Evolutionary conservation across 1,140 invertebrate genomes (phyloP).

Genomic region (Drosophila pandora): DNA sequence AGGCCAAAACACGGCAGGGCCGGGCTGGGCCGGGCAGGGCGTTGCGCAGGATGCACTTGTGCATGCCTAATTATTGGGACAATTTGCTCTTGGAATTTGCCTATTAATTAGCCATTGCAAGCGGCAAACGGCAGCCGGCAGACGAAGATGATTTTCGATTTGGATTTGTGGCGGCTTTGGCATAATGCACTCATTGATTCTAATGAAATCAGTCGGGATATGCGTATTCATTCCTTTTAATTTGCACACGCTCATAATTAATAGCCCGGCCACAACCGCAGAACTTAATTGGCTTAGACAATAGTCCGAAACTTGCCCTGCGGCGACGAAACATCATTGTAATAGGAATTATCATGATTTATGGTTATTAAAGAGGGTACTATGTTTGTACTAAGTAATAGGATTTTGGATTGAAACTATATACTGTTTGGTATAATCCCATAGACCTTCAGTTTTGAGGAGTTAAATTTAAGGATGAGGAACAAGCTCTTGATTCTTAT

Average conservation of each 20-base stretch:
- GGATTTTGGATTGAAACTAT: not conserved
- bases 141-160: conserved; percentile 41
- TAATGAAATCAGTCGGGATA: conserved; percentile 72
- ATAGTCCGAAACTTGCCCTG: not conserved
- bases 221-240: conserved; percentile 56
- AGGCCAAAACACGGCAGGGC: not conserved
- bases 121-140: conserved; percentile 38
- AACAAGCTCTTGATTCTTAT: not conserved
- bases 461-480: no score
- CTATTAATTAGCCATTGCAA: conserved; percentile 74
- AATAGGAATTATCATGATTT: conserved; percentile 55
- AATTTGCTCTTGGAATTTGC: conserved; percentile 76
- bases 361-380: conserved; percentile 27
- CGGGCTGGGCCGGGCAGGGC: not conserved
- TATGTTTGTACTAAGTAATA: conserved; percentile 2
- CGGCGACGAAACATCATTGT: conserved; percentile 10
- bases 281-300: conserved; percentile 37
- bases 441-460: no score
- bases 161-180: conserved; percentile 56
- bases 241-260: conserved; percentile 72
- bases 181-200: conserved; percentile 79
- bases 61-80: conserved; percentile 80
- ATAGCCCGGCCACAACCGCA: conserved; percentile 57
- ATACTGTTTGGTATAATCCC: no score
- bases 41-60: conserved; percentile 57